These are phyloP conservation scores for Tetramorium bicarinatum DNA, from an alignment of 2,888 invertebrate species.

Conservation along the genomic window DNA sequence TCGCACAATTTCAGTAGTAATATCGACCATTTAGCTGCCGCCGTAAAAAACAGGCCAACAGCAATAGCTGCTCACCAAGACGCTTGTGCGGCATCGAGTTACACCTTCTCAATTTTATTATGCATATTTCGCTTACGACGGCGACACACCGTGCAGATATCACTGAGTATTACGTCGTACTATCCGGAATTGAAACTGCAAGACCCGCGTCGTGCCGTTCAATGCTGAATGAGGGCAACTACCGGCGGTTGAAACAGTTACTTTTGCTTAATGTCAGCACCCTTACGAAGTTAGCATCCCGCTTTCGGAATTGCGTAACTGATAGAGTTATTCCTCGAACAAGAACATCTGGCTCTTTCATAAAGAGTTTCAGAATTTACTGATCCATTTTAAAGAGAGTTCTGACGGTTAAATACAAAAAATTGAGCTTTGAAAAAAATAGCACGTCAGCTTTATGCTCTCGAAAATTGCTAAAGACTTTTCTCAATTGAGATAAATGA, in stretches of 20 bases:
- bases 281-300: not conserved
- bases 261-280: not conserved
- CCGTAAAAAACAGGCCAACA: conserved; percentile 26
- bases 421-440: not conserved
- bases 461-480: not conserved
- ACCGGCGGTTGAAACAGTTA: conserved; percentile 5
- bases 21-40: conserved; percentile 37
- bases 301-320: conserved; percentile 11
- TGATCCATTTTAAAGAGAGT: not conserved
- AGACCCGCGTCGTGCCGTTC: not conserved
- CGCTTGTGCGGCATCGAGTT: not conserved
- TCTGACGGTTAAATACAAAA: not conserved
- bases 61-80: conserved; percentile 30
- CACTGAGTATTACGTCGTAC: conserved; percentile 13
- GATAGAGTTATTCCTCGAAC: not conserved
- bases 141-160: conserved; percentile 32
- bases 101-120: conserved; percentile 45
- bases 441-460: not conserved
- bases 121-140: conserved; percentile 1
- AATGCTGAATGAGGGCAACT: conserved; percentile 25
- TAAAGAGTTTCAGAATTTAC: not conserved
- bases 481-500: not conserved
- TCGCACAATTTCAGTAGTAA: conserved; percentile 10
- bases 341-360: conserved; percentile 6
- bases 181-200: conserved; percentile 32